Base-by-base conservation (phyloP, 2,797 vertebrate genomes). In the Margarornis squamiger region DNA sequence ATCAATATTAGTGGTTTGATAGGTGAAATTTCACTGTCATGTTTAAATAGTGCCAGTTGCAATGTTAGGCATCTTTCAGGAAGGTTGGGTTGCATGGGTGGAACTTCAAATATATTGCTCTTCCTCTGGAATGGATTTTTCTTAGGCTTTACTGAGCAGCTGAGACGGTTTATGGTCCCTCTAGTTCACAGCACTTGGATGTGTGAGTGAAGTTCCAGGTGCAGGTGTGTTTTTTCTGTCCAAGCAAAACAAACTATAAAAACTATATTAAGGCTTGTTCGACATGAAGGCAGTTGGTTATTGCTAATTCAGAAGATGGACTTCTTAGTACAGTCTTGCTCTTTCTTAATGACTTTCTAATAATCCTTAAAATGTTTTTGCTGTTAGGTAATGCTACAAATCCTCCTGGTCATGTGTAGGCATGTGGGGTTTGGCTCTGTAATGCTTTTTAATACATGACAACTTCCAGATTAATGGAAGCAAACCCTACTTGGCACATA, bases 401-500 rank as follows among this genome's bases (percentile, higher is more conserved):
- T 91, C 80, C 82, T 93, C 70, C 76, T 61, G 34, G 81, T 88
- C 54, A 32, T 58, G 72, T n/a, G 54, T 65, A 92, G 73, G 55
- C 92, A 84, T 52, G 76, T 26, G 54, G 46, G n/a, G 63, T 86
- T 92, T 93, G 93, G 65, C 48, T 72, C 46, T 72, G 39, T 94
- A 88, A 94, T 77, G 62, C 71, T 92, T 72, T 93, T 92, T 94
- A 93, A 84, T 94, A 86, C 22, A 29, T 39, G 54, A 87, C 81
- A 92, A 62, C 76, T 95, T 90, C 70, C 82, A 92, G 79, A 91
- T 90, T 96, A 93, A 92, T 86, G 74, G 88, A 86, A 78, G 67
- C 70, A 92, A 96, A 79, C 85, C 46, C 70, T 93, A 15, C 82
- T 88, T 96, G 95, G 89, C 82, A 84, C 78, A 84, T 5, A 68